Conservation (phyloP, 2,113 vertebrate species). For the Chloropsis hardwickii region DNA sequence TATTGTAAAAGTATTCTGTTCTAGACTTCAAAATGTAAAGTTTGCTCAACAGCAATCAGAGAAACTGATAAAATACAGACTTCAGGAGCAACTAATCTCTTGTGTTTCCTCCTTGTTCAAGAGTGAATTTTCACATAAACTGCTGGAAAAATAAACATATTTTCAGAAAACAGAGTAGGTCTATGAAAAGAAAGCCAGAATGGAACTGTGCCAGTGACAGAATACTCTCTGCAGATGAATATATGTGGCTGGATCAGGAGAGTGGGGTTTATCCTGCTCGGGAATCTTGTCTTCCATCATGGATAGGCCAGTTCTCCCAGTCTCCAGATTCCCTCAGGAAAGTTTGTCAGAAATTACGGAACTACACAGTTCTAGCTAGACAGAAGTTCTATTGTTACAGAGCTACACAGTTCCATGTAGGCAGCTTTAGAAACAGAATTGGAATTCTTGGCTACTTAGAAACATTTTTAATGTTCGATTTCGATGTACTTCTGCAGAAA, state of each 20-base stretch:
- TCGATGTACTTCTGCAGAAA: neutral
- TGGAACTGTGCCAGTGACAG: neutral
- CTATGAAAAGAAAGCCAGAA: neutral
- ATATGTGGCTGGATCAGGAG: neutral
- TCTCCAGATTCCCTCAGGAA: neutral
- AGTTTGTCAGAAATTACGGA: neutral
- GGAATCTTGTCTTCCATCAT: fast-evolving
- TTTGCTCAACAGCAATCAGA: neutral
- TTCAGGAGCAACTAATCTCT: neutral
- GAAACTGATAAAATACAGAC: neutral
- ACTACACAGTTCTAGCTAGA: too few relatives aligned
- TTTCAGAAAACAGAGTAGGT: neutral
- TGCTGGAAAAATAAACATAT: neutral
- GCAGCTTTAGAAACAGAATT: neutral
- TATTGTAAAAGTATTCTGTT: neutral
- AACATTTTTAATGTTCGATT: neutral
- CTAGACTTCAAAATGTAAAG: neutral
- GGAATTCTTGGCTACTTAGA: neutral
- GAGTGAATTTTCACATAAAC: neutral
- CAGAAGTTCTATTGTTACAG: too few relatives aligned
- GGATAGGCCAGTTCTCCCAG: neutral
- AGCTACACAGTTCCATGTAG: too few relatives aligned
- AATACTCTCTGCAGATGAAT: neutral
- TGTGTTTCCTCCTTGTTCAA: neutral
- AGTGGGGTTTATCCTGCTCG: neutral